phyloP scores from a whole-genome alignment of 2,113 vertebrate species.

The Onychorhynchus coronatus region DNA sequence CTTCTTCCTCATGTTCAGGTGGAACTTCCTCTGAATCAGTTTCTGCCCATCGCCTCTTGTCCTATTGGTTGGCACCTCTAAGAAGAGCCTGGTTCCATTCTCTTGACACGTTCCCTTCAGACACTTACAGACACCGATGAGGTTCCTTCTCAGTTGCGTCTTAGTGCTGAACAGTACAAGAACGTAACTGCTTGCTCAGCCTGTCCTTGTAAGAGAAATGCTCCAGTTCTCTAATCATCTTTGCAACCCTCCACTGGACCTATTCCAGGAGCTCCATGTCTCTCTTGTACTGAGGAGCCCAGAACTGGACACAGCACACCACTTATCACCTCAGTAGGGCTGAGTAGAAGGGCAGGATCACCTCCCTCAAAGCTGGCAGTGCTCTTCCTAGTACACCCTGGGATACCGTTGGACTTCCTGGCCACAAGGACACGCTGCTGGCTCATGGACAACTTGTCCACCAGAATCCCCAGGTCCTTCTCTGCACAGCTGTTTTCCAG shows the following conservation, averaged over 20 bases:
- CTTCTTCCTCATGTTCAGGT: background rate
- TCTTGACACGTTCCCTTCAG: background rate
- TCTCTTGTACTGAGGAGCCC: background rate
- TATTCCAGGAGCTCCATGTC: accelerated
- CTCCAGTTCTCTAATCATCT: background rate
- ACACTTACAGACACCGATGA: background rate
- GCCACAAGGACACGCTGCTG: background rate
- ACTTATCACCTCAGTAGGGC: background rate
- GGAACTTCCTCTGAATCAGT: background rate
- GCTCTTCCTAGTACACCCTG: background rate
- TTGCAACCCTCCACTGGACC: background rate
- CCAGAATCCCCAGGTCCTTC: background rate
- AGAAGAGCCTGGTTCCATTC: background rate
- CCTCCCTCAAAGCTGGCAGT: accelerated
- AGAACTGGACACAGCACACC: background rate
- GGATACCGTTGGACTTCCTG: background rate
- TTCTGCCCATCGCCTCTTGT: background rate
- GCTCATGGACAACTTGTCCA: too few relatives aligned
- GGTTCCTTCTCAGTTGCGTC: background rate
- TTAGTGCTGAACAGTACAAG: background rate
- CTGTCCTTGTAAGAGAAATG: background rate
- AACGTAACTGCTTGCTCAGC: too few relatives aligned
- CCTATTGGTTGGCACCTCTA: background rate
- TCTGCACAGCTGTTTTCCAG: background rate
- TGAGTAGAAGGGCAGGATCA: background rate